Percentiles rank a stretch among this genome's conserved stretches.
phyloP scores from a whole-genome alignment of 2,113 vertebrate species.

The Hoplias malabaricus region DNA sequence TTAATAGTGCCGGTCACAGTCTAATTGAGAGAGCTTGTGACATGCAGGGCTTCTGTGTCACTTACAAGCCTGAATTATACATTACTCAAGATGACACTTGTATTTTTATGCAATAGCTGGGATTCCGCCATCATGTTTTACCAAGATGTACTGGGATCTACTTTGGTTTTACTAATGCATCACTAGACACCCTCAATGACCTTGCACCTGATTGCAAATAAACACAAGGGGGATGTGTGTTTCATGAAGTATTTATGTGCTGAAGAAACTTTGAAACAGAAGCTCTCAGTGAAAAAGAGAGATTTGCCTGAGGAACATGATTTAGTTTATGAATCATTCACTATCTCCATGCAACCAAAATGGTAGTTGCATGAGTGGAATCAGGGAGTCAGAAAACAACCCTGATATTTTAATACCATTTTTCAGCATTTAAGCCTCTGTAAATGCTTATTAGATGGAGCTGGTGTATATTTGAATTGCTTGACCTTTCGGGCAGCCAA shows the following conservation, averaged over 20 bases:
- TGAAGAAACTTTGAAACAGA: slow-evolving; percentile 1
- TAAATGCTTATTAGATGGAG: slow-evolving; percentile 9
- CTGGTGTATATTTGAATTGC: slow-evolving; percentile 22
- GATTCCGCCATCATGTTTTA: neutral
- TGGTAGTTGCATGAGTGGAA: neutral
- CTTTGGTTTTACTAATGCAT: neutral
- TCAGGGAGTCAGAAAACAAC: neutral
- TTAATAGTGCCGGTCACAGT: slow-evolving; percentile 40
- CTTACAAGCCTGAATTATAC: slow-evolving; percentile 14
- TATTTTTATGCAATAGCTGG: slow-evolving; percentile 24
- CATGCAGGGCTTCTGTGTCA: slow-evolving; percentile 31
- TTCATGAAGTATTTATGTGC: neutral
- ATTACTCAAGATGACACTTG: slow-evolving; percentile 24
- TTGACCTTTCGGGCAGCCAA: slow-evolving; percentile 32
- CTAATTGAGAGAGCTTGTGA: slow-evolving; percentile 33
- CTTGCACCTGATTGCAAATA: neutral
- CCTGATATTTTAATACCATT: slow-evolving; percentile 33
- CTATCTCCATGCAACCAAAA: neutral
- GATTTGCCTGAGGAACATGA: neutral
- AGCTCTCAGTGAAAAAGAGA: neutral
- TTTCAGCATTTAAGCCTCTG: neutral
- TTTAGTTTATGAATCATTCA: slow-evolving; percentile 3
- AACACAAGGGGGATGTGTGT: neutral
- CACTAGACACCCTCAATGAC: neutral
- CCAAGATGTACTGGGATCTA: neutral